Evolutionary conservation across 2,888 invertebrate species (phyloP), one percentile per base, ranked within the genome.

Genomic region (Hirtodrosophila duncani): DNA sequence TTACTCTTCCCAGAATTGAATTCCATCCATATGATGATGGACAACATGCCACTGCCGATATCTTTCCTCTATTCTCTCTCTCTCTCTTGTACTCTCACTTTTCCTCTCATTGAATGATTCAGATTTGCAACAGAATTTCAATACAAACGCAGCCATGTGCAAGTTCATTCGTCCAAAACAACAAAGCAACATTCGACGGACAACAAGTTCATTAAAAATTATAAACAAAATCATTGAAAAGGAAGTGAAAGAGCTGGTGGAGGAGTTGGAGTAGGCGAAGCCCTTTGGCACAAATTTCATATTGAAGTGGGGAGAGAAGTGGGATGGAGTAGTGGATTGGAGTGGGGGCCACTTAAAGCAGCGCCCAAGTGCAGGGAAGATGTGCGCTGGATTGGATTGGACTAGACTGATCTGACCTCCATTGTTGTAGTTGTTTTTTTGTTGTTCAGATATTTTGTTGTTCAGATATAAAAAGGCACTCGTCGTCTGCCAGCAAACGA

Each of bases 161-260:
- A 45, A 51, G 59, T 46, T 53, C 41, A 59, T 66, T 45, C 45
- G 46, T 65, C 14, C 56, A 58, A 29, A 34, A 3, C 36, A 30
- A n/a, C 16, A 36, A n/a, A n/a, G 21, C 24, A 49, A 33, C 31
- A 45, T n/a, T n/a, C n/a, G n/a, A n/a, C n/a, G n/a, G n/a, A 43
- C 45, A 57, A 72, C 58, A 53, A 49, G 39, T 41, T 48, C 49
- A 52, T 66, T 69, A 59, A 60, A 55, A 42, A 45, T 42, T 71
- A 55, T 63, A 67, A 71, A 75, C 77, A 68, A 75, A 67, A 43
- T 67, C 42, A 63, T 67, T 71, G 60, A 50, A 44, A 63, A 27
- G 10, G 24, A 26, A 38, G 27, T 4, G 10, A 36, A 24, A 6
- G 17, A 21, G n/a, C 3, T 2, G 7, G 17, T 13, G 30, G 29